Evolutionary conservation across 2,113 vertebrate genomes (phyloP).

Genomic region (Proteles cristata): DNA sequence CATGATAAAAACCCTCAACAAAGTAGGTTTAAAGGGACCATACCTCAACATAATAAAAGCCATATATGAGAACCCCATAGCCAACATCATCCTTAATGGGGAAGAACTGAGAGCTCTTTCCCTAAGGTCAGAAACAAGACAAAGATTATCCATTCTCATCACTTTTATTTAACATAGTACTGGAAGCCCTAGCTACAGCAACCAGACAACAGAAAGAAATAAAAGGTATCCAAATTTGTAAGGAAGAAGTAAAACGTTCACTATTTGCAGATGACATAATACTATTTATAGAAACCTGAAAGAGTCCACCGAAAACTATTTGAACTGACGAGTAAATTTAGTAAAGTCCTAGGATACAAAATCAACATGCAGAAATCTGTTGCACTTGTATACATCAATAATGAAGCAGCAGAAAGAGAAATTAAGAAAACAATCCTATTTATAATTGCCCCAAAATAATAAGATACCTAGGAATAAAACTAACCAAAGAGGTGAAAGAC

Average conservation of each 20-base stretch:
- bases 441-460: background rate
- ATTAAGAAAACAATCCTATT: background rate
- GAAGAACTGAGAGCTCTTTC: background rate
- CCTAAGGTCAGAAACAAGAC: background rate
- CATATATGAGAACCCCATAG: background rate
- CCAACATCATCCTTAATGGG: background rate
- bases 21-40: background rate
- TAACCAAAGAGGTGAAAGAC: background rate
- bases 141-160: background rate
- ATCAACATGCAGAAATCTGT: background rate
- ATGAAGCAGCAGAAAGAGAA: background rate
- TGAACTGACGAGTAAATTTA: background rate
- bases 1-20: background rate
- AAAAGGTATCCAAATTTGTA: background rate
- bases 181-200: background rate
- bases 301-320: background rate
- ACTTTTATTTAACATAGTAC: background rate
- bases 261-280: background rate
- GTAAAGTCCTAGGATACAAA: background rate
- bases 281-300: background rate
- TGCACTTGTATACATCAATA: background rate
- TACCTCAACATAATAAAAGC: background rate
- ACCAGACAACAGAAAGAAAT: background rate
- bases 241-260: background rate
- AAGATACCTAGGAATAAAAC: background rate